Evolutionary conservation across 2,888 invertebrate genomes (phyloP).

Genomic region (Fragum fragum): DNA sequence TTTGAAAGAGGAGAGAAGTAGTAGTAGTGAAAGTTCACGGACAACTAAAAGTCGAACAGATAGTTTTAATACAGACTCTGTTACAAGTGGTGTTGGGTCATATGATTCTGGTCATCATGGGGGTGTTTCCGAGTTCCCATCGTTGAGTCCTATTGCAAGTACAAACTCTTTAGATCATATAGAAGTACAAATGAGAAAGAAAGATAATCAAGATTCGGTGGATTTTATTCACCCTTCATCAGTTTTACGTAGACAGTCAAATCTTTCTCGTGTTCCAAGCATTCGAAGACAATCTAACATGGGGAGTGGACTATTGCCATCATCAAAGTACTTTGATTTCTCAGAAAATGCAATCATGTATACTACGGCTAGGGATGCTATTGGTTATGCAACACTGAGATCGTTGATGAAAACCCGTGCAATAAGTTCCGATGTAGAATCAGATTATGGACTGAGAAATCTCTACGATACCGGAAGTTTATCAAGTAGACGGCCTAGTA

Average conservation of each 20-base stretch:
- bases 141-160: constrained; percentile 95
- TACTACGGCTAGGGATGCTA: constrained; percentile 85
- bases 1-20: constrained; percentile 70
- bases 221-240: constrained; percentile 86
- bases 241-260: constrained; percentile 80
- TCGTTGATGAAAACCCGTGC: constrained; percentile 84
- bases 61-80: constrained; percentile 91
- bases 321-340: constrained; percentile 67
- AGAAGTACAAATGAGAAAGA: constrained; percentile 53
- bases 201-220: constrained; percentile 71
- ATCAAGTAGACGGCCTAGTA: constrained; percentile 72
- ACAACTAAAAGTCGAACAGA: constrained; percentile 88
- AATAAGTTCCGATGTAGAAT: constrained; percentile 79
- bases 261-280: constrained; percentile 84
- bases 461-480: constrained; percentile 69
- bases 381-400: constrained; percentile 86
- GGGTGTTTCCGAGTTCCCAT: constrained; percentile 82
- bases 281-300: constrained; percentile 69
- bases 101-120: constrained; percentile 90
- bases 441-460: constrained; percentile 70
- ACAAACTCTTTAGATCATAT: constrained; percentile 88
- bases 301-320: constrained; percentile 59
- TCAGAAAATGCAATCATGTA: constrained; percentile 76
- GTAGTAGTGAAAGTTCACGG: constrained; percentile 83
- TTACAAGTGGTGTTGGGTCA: constrained; percentile 93